A percentile compares a stretch with the other conserved stretches of the same genome.
Conservation (phyloP, 2,888 invertebrate genomes). For the Kuschelorhynchus macadamiae region DNA sequence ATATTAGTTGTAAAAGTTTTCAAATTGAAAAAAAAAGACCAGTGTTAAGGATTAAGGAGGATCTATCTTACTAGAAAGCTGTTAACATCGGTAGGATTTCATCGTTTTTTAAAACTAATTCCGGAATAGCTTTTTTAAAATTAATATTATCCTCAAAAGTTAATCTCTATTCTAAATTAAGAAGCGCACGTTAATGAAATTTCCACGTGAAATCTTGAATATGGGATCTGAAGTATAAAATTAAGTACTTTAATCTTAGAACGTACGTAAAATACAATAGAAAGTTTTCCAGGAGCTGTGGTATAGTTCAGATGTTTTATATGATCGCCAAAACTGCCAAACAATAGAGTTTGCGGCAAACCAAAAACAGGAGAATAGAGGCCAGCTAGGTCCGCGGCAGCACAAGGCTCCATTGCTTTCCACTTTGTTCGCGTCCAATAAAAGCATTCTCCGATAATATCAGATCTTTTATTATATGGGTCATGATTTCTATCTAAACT, state of each 20-base stretch:
- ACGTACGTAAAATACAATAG: neutral
- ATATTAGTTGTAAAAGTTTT: too few relatives aligned
- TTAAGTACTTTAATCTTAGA: neutral
- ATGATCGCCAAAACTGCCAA: neutral
- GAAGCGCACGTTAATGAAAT: too few relatives aligned
- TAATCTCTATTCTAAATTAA: too few relatives aligned
- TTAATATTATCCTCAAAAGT: too few relatives aligned
- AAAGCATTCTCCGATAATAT: conserved; percentile 57
- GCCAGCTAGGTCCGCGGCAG: neutral
- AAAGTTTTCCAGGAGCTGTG: neutral
- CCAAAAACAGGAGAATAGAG: conserved; percentile 22
- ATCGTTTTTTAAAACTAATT: too few relatives aligned
- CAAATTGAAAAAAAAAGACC: too few relatives aligned
- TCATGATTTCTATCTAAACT: conserved; percentile 51
- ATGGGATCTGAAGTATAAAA: neutral
- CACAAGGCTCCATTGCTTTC: conserved; percentile 56
- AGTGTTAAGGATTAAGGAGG: too few relatives aligned
- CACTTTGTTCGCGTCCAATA: conserved; percentile 59
- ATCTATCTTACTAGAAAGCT: too few relatives aligned
- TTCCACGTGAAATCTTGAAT: too few relatives aligned
- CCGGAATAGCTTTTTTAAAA: too few relatives aligned
- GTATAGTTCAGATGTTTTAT: neutral
- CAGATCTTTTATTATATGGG: conserved; percentile 55
- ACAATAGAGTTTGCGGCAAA: conserved; percentile 24
- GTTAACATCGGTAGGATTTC: too few relatives aligned